phyloP scores from a whole-genome alignment of 2,888 invertebrate species.

The Macaria notata region DNA sequence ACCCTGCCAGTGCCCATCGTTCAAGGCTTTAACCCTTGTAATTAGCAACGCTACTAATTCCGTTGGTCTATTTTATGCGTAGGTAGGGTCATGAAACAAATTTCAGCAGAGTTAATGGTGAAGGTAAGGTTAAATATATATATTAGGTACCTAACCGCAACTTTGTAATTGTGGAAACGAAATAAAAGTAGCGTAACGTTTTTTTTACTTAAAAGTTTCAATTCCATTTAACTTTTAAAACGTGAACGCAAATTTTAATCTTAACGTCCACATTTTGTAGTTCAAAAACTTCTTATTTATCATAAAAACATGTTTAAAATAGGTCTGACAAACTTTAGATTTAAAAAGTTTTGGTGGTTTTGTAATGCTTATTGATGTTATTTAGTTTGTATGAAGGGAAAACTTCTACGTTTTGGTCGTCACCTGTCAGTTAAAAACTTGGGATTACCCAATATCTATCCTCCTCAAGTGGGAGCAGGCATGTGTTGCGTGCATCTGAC shows the following conservation, averaged over 20 bases:
- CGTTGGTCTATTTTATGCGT: conserved; percentile 40
- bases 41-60: conserved; percentile 61
- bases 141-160: conserved; percentile 8
- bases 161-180: conserved; percentile 14
- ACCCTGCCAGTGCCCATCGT: conserved; percentile 42
- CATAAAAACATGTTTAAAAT: background rate
- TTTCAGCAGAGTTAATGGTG: conserved; percentile 21
- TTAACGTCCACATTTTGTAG: background rate
- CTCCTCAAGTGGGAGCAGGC: conserved; percentile 2
- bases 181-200: conserved; percentile 9
- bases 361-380: background rate
- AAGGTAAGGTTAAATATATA: conserved; percentile 7
- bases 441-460: background rate
- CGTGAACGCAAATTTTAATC: background rate
- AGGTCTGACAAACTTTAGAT: background rate
- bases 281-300: background rate
- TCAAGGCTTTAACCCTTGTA: conserved; percentile 62
- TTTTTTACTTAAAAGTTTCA: background rate
- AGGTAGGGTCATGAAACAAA: conserved; percentile 33
- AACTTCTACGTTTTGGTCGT: too few species aligned
- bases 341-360: background rate
- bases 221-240: conserved; percentile 1
- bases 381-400: too few species aligned
- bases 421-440: too few species aligned
- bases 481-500: conserved; percentile 65